Conservation (phyloP, 2,113 vertebrate genomes). For the Chelonoidis abingdonii region DNA sequence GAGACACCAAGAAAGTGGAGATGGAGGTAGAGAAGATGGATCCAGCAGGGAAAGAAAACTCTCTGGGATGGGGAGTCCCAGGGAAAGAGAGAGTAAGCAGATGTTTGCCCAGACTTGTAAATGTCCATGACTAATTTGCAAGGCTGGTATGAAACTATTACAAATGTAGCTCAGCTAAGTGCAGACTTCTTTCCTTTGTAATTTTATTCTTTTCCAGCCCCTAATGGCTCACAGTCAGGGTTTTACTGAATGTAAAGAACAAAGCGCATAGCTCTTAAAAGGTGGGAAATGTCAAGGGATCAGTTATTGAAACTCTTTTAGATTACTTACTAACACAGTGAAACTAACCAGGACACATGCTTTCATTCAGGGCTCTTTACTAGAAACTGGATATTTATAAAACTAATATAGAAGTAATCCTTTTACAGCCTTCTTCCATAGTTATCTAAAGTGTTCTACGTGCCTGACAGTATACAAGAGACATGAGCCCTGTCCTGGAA, state of each 20-base stretch:
- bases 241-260: slow-evolving; percentile 18
- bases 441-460: neutral
- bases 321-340: neutral
- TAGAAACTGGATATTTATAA: neutral
- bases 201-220: neutral
- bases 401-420: neutral
- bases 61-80: neutral
- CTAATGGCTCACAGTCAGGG: neutral
- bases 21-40: neutral
- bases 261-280: neutral
- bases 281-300: slow-evolving; percentile 35
- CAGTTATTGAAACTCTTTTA: neutral
- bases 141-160: neutral
- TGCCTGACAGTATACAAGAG: neutral
- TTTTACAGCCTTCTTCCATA: neutral
- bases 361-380: neutral
- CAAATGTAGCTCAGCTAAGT: neutral
- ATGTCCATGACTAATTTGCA: neutral
- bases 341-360: neutral
- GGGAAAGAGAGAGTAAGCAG: neutral
- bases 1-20: neutral
- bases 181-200: neutral
- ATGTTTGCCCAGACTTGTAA: neutral
- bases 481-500: neutral
- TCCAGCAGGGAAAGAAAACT: neutral